Evolutionary conservation across 2,113 vertebrate species (phyloP).

Genomic region (Fukomys damarensis): DNA sequence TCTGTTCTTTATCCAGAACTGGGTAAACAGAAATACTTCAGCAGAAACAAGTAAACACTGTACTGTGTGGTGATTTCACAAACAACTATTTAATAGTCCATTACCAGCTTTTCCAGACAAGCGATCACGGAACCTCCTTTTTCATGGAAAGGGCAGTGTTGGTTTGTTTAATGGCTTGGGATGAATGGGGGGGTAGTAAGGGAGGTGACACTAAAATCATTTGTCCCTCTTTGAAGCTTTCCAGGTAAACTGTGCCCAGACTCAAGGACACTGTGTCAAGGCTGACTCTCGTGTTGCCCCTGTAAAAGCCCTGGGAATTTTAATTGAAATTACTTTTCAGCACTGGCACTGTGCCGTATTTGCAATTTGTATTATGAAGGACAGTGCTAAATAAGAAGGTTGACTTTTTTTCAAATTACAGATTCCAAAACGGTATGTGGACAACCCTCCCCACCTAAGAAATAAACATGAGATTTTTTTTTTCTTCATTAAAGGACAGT

Average conservation of each 20-base stretch:
- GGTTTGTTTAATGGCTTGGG: conserved; percentile 46
- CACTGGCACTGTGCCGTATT: conserved; percentile 81
- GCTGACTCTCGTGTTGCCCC: conserved; percentile 54
- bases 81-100: conserved; percentile 81
- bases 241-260: conserved; percentile 73
- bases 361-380: conserved; percentile 83
- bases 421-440: conserved; percentile 21
- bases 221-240: conserved; percentile 69
- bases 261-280: conserved; percentile 75
- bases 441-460: conserved; percentile 24
- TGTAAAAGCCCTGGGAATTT: conserved; percentile 77
- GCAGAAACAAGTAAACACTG: conserved; percentile 74
- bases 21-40: conserved; percentile 71
- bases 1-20: conserved; percentile 77
- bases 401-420: conserved; percentile 62
- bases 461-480: conserved; percentile 41
- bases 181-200: not conserved
- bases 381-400: conserved; percentile 71
- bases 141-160: conserved; percentile 37
- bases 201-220: conserved; percentile 54
- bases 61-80: conserved; percentile 63
- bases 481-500: conserved; percentile 35
- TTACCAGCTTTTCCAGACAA: conserved; percentile 79
- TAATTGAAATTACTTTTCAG: conserved; percentile 82
- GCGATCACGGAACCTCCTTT: conserved; percentile 26